Evolutionary conservation across 2,888 invertebrate genomes (phyloP).

Genomic region (Ornithoptera priamus): DNA sequence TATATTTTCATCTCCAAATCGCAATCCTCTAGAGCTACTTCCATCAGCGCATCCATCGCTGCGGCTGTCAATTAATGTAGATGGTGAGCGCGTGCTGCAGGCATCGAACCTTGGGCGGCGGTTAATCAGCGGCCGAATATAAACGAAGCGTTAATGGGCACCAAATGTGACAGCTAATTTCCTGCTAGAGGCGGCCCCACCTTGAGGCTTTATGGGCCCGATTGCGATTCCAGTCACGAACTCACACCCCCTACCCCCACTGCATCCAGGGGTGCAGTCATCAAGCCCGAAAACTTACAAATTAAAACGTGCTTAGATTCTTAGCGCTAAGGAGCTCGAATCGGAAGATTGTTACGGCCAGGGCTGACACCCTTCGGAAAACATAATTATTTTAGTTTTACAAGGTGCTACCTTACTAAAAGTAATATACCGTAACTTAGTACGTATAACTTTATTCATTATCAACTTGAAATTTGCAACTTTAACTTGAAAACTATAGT

Average conservation of each 20-base stretch:
- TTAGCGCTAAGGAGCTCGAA: constrained; percentile 34
- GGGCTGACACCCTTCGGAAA: constrained; percentile 9
- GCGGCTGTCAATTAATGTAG: constrained; percentile 19
- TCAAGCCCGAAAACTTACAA: constrained; percentile 70
- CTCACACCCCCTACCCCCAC: constrained; percentile 30
- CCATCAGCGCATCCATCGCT: constrained; percentile 6
- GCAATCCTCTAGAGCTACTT: background rate
- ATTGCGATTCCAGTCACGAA: constrained; percentile 66
- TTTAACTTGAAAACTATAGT: background rate
- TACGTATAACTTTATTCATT: background rate
- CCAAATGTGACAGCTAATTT: constrained; percentile 76
- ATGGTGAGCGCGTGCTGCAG: constrained; percentile 24
- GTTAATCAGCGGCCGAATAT: constrained; percentile 54
- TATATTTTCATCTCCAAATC: background rate
- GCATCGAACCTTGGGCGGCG: constrained; percentile 34
- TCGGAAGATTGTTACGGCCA: constrained; percentile 7
- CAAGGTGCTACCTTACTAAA: background rate
- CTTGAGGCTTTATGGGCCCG: constrained; percentile 62
- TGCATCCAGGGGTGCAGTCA: constrained; percentile 54
- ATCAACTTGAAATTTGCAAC: background rate
- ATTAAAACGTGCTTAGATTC: constrained; percentile 74
- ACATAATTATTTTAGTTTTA: background rate
- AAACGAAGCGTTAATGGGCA: constrained; percentile 55
- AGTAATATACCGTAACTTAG: background rate
- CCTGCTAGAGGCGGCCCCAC: constrained; percentile 63